phyloP scores from a whole-genome alignment of 2,888 invertebrate species.

The Ophraella communa region DNA sequence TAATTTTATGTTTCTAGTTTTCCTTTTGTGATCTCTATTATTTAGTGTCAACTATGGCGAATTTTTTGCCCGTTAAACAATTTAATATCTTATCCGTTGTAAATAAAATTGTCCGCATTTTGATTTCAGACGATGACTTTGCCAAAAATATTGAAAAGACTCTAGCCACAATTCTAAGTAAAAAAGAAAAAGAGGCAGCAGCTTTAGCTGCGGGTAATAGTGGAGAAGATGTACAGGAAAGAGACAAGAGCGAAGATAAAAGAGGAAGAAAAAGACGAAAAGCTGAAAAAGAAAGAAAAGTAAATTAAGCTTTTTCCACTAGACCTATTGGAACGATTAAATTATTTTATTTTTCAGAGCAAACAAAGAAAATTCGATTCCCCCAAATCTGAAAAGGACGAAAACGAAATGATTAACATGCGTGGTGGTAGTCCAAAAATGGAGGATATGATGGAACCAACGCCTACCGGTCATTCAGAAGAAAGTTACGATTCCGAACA shows the following conservation, averaged over 20 bases:
- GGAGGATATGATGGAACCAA: constrained; percentile 39
- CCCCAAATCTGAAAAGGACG: constrained; percentile 66
- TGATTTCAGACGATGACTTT: constrained; percentile 78
- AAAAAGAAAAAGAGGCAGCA: constrained; percentile 64
- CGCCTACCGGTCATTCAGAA: constrained; percentile 48
- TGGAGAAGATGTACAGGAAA: constrained; percentile 57
- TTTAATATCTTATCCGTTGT: too few relatives aligned
- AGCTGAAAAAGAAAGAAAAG: constrained; percentile 63
- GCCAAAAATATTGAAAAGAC: constrained; percentile 81
- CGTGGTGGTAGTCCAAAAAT: constrained; percentile 72
- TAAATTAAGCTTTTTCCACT: too few relatives aligned
- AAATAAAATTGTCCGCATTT: neutral
- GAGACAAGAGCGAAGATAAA: constrained; percentile 61
- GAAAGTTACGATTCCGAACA: constrained; percentile 67
- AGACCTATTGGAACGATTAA: too few relatives aligned
- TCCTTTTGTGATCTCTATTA: too few relatives aligned
- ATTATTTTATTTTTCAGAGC: constrained; percentile 49
- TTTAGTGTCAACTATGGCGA: too few relatives aligned
- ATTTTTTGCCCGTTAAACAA: too few relatives aligned
- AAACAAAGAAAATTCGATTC: constrained; percentile 64
- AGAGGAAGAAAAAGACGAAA: constrained; percentile 67
- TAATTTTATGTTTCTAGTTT: too few relatives aligned
- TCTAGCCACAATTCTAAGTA: constrained; percentile 72
- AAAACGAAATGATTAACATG: constrained; percentile 81
- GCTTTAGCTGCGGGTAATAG: constrained; percentile 44